Percentiles rank a stretch among this genome's conserved stretches.
Conservation (phyloP, 2,113 vertebrate species). For the Hippopotamus amphibius region DNA sequence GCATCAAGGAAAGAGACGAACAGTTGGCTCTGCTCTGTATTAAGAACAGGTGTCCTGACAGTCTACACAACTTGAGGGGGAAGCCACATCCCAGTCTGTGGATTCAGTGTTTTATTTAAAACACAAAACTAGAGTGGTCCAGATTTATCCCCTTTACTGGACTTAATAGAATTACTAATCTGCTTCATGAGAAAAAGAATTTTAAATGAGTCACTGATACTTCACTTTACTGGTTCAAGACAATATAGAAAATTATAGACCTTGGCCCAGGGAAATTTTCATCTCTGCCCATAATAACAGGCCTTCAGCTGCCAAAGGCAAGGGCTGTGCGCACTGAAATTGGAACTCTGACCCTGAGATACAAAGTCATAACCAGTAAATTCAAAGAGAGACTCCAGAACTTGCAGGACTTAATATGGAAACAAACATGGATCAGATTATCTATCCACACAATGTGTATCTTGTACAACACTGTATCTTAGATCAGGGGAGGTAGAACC, state of each 20-base stretch:
- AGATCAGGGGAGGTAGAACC: background rate
- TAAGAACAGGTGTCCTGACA: background rate
- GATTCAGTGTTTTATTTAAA: background rate
- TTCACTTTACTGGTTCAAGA: conserved; percentile 46
- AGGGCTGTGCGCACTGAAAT: conserved; percentile 40
- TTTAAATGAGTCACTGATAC: conserved; percentile 62
- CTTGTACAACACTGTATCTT: background rate
- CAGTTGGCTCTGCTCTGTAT: background rate
- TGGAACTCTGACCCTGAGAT: conserved; percentile 62
- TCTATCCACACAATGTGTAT: background rate
- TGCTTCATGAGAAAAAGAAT: conserved; percentile 43
- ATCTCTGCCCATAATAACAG: conserved; percentile 74
- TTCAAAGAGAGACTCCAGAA: background rate
- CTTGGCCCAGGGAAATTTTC: conserved; percentile 64
- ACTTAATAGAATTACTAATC: background rate
- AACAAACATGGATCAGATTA: background rate
- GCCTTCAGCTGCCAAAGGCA: conserved; percentile 61
- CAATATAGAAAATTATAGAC: conserved; percentile 78
- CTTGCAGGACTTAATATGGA: background rate
- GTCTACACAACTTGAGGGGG: background rate
- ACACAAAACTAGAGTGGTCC: background rate
- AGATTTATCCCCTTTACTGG: conserved; percentile 9
- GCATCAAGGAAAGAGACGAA: background rate
- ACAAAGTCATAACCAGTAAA: conserved; percentile 35
- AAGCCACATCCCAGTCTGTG: background rate